A percentile compares a stretch with the other conserved stretches of the same genome.
Conservation (phyloP, 2,113 vertebrate species). For the Pandion haliaetus region DNA sequence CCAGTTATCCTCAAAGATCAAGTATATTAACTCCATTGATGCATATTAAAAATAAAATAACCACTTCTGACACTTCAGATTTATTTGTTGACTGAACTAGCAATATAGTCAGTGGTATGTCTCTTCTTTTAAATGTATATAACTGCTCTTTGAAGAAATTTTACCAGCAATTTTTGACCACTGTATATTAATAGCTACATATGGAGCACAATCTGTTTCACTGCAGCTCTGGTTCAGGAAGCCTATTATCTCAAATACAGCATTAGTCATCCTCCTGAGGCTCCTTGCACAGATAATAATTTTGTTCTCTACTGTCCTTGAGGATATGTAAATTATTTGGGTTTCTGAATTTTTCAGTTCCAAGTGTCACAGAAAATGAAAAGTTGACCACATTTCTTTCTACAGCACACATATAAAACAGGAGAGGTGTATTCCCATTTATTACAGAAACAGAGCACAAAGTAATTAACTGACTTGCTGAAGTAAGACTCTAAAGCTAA, state of each 20-base stretch:
- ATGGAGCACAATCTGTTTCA: not conserved
- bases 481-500: conserved; percentile 32
- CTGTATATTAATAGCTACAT: not conserved
- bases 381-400: not conserved
- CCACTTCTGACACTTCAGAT: not conserved
- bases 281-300: not conserved
- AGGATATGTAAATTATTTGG: not conserved
- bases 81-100: not conserved
- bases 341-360: not conserved
- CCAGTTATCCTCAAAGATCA: not conserved
- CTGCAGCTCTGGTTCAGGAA: not conserved
- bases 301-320: conserved; percentile 27
- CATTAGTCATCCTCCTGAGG: not conserved
- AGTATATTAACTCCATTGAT: not conserved
- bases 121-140: not conserved
- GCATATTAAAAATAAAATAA: not conserved
- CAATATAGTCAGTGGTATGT: not conserved
- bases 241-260: not conserved
- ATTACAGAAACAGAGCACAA: not conserved
- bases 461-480: conserved; percentile 28
- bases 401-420: not conserved
- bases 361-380: not conserved
- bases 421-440: not conserved
- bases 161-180: not conserved
- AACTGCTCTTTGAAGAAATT: conserved; percentile 7